Evolutionary conservation across 2,797 vertebrate species (phyloP).

Genomic region (Pangasius krempfi): DNA sequence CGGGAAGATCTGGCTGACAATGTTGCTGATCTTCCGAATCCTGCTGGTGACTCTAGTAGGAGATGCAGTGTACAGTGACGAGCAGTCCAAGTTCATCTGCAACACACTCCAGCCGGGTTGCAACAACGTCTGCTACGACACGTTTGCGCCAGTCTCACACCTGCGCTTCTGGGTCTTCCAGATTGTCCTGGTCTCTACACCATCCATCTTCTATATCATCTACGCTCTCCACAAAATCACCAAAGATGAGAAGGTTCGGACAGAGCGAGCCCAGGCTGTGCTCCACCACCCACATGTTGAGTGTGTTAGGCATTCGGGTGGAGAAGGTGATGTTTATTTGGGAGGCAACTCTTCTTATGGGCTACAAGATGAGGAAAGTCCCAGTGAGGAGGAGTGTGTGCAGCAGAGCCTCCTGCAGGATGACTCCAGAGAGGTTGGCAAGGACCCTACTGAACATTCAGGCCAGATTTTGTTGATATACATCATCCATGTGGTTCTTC

Average conservation of each 20-base stretch:
- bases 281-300: neutral
- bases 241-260: conserved; percentile 51
- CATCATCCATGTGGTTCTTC: conserved; percentile 70
- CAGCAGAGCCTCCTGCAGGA: conserved; percentile 52
- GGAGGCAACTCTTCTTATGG: conserved; percentile 15
- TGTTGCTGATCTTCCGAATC: conserved; percentile 75
- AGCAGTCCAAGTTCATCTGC: conserved; percentile 82
- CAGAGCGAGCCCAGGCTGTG: conserved; percentile 21
- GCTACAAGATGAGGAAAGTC: conserved; percentile 36
- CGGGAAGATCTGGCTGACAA: conserved; percentile 76
- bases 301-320: neutral
- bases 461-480: conserved; percentile 63
- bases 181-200: conserved; percentile 73
- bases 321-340: neutral
- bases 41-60: conserved; percentile 75
- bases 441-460: conserved; percentile 53
- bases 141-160: conserved; percentile 79
- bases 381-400: conserved; percentile 42
- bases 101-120: conserved; percentile 85
- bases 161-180: conserved; percentile 84
- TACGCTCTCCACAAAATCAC: conserved; percentile 74
- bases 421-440: conserved; percentile 37
- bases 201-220: conserved; percentile 72
- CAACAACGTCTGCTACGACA: conserved; percentile 82
- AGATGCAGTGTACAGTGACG: conserved; percentile 80